Conservation (phyloP, 2,113 vertebrate genomes). For the Tupaia chinensis region DNA sequence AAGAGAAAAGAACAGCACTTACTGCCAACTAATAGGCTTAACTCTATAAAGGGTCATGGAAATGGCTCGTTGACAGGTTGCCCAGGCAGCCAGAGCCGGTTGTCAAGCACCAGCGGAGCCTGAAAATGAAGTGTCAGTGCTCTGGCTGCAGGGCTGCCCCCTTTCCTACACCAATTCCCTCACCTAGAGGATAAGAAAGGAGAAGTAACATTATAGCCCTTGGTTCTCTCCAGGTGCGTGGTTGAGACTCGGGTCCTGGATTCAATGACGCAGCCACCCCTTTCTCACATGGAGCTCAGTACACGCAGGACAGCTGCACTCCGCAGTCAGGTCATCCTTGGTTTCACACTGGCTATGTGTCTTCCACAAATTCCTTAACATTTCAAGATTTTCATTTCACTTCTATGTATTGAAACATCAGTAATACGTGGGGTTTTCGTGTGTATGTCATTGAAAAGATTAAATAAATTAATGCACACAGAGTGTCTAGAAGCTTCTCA, state of each 20-base stretch:
- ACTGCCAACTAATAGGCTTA: constrained; percentile 73
- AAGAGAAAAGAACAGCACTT: neutral
- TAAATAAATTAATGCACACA: neutral
- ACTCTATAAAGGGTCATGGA: constrained; percentile 53
- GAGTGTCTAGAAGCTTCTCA: neutral
- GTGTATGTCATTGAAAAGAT: neutral
- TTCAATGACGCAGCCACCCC: rapidly evolving
- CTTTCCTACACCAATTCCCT: constrained; percentile 30
- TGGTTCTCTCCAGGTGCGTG: neutral
- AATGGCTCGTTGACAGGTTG: constrained; percentile 50
- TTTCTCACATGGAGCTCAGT: too few relatives aligned
- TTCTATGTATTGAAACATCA: neutral
- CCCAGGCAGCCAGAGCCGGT: constrained; percentile 29
- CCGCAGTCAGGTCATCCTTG: neutral
- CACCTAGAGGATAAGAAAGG: neutral
- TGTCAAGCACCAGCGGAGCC: neutral
- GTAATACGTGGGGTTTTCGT: neutral
- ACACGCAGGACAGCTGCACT: neutral
- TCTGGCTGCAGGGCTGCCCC: neutral
- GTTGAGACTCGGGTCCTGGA: neutral
- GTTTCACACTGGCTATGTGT: neutral
- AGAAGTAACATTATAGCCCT: neutral
- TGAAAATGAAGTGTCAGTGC: constrained; percentile 28
- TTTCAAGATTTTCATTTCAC: neutral
- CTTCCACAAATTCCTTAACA: neutral